These are phyloP conservation scores for Oncorhynchus nerka DNA, from an alignment of 2,113 vertebrate species.

Conservation along the genomic window DNA sequence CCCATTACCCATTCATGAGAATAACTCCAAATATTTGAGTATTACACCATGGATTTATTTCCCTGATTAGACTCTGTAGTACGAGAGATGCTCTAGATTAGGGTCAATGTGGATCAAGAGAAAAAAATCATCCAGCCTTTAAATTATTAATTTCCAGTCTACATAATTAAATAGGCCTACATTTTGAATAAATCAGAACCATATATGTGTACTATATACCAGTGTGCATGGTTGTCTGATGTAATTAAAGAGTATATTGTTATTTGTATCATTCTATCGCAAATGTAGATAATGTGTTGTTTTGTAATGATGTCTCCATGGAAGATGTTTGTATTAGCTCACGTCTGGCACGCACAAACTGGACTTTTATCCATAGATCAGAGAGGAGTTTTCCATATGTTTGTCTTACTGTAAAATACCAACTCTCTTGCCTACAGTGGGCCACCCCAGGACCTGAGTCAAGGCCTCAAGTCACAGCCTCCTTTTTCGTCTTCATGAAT, in stretches of 20 bases:
- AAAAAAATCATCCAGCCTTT: slow-evolving; percentile 77
- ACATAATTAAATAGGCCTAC: too few species aligned
- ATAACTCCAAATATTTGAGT: background rate
- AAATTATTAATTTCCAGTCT: slow-evolving; percentile 59
- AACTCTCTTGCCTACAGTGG: slow-evolving; percentile 17
- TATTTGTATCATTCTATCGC: slow-evolving; percentile 82
- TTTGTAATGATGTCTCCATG: slow-evolving; percentile 74
- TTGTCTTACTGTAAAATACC: slow-evolving; percentile 26
- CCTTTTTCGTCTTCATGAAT: slow-evolving; percentile 39
- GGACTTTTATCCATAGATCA: slow-evolving; percentile 46
- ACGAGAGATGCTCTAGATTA: slow-evolving; percentile 17
- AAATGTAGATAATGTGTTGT: slow-evolving; percentile 84
- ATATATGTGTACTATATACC: slow-evolving; percentile 10
- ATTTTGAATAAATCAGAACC: slow-evolving; percentile 10
- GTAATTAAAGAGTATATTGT: slow-evolving; percentile 70
- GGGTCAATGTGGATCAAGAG: slow-evolving; percentile 19
- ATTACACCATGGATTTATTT: slow-evolving; percentile 19
- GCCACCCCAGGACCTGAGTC: slow-evolving; percentile 52
- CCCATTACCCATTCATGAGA: slow-evolving; percentile 17
- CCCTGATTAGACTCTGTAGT: background rate
- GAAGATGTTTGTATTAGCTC: slow-evolving; percentile 73
- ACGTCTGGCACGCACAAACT: slow-evolving; percentile 74
- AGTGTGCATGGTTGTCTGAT: background rate
- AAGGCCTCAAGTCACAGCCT: slow-evolving; percentile 27
- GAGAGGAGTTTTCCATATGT: slow-evolving; percentile 32